Conservation (phyloP, 2,113 vertebrate genomes). For the Corythaixoides concolor region DNA sequence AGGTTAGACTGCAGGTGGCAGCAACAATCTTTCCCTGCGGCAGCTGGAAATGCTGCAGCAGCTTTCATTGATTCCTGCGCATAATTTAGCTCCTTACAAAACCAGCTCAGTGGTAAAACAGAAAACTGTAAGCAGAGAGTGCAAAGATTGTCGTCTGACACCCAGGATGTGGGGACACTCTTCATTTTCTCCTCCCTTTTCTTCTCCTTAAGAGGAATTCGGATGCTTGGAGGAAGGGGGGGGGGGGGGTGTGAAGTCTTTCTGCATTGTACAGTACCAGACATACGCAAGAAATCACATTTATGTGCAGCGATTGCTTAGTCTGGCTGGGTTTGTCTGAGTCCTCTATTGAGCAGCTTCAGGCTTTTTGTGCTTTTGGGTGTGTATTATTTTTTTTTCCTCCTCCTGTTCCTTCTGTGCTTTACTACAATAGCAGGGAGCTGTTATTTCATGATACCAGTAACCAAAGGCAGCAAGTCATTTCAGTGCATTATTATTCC, state of each 20-base stretch:
- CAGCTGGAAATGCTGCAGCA: neutral
- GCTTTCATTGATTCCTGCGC: neutral
- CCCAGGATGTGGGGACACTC: neutral
- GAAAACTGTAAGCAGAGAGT: neutral
- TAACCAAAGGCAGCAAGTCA: neutral
- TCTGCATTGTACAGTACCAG: neutral
- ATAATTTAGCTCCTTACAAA: neutral
- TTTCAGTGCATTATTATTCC: neutral
- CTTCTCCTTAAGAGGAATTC: neutral
- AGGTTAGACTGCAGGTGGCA: conserved; percentile 63
- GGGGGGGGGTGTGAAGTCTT: too few relatives aligned
- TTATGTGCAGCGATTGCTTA: neutral
- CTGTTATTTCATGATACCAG: neutral
- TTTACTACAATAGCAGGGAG: neutral
- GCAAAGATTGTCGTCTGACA: neutral
- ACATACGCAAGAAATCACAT: neutral
- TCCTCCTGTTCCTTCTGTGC: neutral
- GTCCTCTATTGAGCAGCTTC: neutral
- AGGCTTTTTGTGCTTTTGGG: conserved; percentile 22
- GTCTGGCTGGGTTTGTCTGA: neutral
- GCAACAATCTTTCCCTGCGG: conserved; percentile 32
- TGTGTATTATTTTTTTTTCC: neutral
- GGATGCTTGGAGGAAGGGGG: neutral
- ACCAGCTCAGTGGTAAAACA: neutral
- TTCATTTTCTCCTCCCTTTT: neutral